Base-by-base conservation (phyloP, 1,140 invertebrate genomes). In the Brachionus sp. region DNA sequence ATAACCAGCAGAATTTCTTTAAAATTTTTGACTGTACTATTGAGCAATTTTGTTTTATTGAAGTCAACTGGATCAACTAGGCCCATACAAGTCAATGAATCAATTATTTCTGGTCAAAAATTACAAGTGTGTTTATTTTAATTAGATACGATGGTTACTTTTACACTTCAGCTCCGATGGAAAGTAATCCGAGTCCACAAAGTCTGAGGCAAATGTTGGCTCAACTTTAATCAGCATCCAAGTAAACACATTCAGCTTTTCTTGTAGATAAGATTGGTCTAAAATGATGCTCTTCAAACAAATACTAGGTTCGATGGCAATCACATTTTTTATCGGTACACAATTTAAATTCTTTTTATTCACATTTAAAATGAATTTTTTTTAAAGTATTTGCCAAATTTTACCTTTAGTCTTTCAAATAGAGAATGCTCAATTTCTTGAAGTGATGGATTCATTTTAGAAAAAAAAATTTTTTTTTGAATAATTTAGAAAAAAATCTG, bases 41-140 rank as follows among this genome's bases (percentile, higher is more conserved):
- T 75, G 23, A 75, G 44, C 19, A 75, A 29, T 75, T 75, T 75
- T 35, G 19, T 13, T 75, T 50, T 75, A 13, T 0, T 29, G 13
- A 75, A 75, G 29, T 75, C 70, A 25, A n/a, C 7, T 46, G 70
- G 70, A 12, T 75, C 70, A 1, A 75, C 39, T 6, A 75, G 25
- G 7, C 70, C 42, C 19, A 75, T 13, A 13, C 10, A 25, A 10
- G 70, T 46, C 42, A 75, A 46, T 3, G 39, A 75, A 4, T 75
- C 70, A 29, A 75, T 75, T 75, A 75, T 75, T 75, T 75, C 70
- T 75, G 23, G 44, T 35, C 19, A 75, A 46, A 44, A 29, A 75
- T 19, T 29, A 29, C 29, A 29, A 29, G 3, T 29, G 1, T 29
- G 1, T 3, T 42, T 12, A 1, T 42, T 73, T 23, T 23, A 70